Conservation (phyloP, 2,888 invertebrate genomes). For the Myathropa florea region DNA sequence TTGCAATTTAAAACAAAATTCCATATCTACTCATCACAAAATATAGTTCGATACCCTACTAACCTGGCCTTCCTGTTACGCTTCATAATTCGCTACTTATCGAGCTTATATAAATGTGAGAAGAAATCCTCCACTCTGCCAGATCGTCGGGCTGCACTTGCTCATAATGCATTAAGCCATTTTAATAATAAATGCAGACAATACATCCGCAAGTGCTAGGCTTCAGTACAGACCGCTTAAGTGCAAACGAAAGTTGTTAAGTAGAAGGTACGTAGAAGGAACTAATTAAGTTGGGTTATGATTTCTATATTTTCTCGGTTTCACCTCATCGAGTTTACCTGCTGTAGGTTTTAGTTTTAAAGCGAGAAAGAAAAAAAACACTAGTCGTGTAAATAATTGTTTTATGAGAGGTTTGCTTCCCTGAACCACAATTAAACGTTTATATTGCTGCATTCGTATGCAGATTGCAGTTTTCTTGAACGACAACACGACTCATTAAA, state of each 20-base stretch:
- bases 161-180: slow-evolving; percentile 25
- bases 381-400: not conserved
- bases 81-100: slow-evolving; percentile 15
- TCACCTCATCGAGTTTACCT: slow-evolving; percentile 33
- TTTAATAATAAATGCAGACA: slow-evolving; percentile 25
- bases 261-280: slow-evolving; percentile 30
- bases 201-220: not conserved
- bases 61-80: slow-evolving; percentile 28
- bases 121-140: not conserved
- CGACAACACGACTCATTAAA: not conserved
- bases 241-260: slow-evolving; percentile 28
- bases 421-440: not conserved
- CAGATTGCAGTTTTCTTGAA: not conserved
- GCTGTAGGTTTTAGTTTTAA: not conserved
- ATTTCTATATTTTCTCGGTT: slow-evolving; percentile 10
- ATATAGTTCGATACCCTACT: slow-evolving; percentile 21
- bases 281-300: slow-evolving; percentile 41
- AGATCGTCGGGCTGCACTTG: slow-evolving; percentile 1
- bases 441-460: not conserved
- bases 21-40: not conserved
- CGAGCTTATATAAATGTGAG: slow-evolving; percentile 1
- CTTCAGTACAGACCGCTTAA: slow-evolving; percentile 3
- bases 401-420: not conserved
- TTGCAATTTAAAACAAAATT: too few species aligned
- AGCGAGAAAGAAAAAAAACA: not conserved